Percentiles rank a stretch among this genome's conserved stretches.
Evolutionary conservation across 2,113 vertebrate species (phyloP).

Genomic region (Mixornis gularis): DNA sequence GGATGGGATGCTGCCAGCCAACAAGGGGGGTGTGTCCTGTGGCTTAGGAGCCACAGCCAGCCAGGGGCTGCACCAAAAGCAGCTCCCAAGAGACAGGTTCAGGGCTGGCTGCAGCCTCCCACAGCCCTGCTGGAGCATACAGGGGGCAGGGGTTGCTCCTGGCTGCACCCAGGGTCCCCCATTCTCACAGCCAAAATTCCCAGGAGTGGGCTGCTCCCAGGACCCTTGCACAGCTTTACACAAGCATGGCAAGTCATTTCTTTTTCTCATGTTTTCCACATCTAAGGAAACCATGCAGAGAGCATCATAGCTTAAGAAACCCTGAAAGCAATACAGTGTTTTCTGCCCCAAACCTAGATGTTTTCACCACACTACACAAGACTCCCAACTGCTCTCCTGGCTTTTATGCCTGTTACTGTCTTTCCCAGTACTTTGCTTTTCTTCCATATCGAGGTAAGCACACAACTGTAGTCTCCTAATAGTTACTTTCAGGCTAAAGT

Average conservation of each 20-base stretch:
- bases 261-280: neutral
- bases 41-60: neutral
- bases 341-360: neutral
- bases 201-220: neutral
- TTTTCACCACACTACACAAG: neutral
- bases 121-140: neutral
- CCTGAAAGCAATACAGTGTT: neutral
- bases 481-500: neutral
- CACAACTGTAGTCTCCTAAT: neutral
- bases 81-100: neutral
- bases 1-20: neutral
- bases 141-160: rapidly evolving
- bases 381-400: neutral
- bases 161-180: neutral
- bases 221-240: neutral
- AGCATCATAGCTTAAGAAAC: neutral
- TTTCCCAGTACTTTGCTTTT: neutral
- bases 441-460: neutral
- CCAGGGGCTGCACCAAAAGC: neutral
- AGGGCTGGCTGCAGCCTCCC: neutral
- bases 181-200: neutral
- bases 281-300: neutral
- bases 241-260: neutral
- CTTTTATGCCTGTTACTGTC: neutral
- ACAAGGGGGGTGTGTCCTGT: rapidly evolving